These are phyloP conservation scores for Chaetodon auriga DNA, from an alignment of 2,113 vertebrate species.

Conservation along the genomic window DNA sequence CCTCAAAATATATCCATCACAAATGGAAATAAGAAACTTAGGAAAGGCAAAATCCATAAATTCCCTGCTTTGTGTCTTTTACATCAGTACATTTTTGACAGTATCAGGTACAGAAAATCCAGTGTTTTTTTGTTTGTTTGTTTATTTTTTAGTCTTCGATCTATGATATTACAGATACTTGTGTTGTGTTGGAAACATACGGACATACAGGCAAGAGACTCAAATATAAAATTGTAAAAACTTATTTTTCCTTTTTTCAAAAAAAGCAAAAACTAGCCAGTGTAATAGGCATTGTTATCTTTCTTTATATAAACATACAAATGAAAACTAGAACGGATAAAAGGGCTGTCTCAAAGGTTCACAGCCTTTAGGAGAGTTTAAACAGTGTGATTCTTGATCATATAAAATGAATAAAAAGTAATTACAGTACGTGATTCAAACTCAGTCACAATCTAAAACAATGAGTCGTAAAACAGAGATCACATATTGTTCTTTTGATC, in stretches of 20 bases:
- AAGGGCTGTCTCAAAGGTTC: neutral
- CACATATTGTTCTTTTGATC: constrained; percentile 24
- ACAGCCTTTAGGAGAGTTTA: neutral
- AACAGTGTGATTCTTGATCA: neutral
- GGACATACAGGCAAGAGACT: too few species aligned
- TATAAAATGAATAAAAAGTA: neutral
- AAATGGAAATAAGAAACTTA: neutral
- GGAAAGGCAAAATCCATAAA: neutral
- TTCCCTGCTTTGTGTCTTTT: neutral
- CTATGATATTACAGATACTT: neutral
- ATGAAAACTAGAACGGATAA: neutral
- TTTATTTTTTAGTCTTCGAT: neutral
- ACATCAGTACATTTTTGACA: neutral
- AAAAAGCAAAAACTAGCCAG: too few species aligned
- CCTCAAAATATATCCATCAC: neutral
- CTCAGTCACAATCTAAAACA: neutral
- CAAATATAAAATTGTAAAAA: too few species aligned
- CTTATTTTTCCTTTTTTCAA: too few species aligned
- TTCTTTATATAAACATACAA: neutral
- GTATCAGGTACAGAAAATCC: neutral
- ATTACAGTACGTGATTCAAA: neutral
- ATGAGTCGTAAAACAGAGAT: constrained; percentile 1
- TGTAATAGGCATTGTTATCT: neutral
- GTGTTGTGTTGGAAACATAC: neutral
- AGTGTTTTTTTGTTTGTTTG: neutral